These are phyloP conservation scores for Scolanthus callimorphus DNA, from an alignment of 92 coral and sea anemone species.

Conservation along the genomic window DNA sequence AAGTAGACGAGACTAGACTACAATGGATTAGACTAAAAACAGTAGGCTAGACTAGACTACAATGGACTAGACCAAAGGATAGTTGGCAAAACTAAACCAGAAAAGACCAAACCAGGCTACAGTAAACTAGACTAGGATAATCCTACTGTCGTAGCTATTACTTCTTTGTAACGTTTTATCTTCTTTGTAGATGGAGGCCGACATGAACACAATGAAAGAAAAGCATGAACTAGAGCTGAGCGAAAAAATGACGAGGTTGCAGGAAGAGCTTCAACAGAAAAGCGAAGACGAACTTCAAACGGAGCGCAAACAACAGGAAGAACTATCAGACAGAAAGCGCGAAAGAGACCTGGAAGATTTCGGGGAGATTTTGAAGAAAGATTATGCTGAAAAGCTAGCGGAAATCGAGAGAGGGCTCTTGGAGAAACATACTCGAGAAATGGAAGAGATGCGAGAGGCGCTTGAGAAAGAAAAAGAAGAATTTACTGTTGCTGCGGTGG, in stretches of 20 bases:
- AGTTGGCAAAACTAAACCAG: too few relatives aligned
- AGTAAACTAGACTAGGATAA: too few relatives aligned
- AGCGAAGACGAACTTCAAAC: slow-evolving; percentile 30
- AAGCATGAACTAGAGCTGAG: slow-evolving; percentile 62
- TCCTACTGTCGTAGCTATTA: too few relatives aligned
- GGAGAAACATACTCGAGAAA: slow-evolving; percentile 50
- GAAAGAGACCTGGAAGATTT: slow-evolving; percentile 44
- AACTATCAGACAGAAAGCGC: slow-evolving; percentile 36
- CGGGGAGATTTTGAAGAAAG: slow-evolving; percentile 57
- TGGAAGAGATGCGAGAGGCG: slow-evolving; percentile 62
- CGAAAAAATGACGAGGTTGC: slow-evolving; percentile 54
- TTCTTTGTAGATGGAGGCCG: slow-evolving; percentile 46
- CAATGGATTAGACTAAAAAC: too few relatives aligned
- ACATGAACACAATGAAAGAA: slow-evolving; percentile 55
- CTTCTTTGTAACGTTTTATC: too few relatives aligned
- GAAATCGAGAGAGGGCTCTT: slow-evolving; percentile 53
- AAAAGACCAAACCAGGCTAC: too few relatives aligned
- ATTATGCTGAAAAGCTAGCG: slow-evolving; percentile 57
- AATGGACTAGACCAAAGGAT: too few relatives aligned
- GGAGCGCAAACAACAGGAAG: slow-evolving; percentile 36
- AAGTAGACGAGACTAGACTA: too few relatives aligned
- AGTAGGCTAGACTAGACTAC: too few relatives aligned
- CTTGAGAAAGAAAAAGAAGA: slow-evolving; percentile 74
- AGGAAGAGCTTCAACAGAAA: slow-evolving; percentile 29
- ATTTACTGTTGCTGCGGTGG: slow-evolving; percentile 68